Evolutionary conservation across 1,140 invertebrate genomes (phyloP).

Genomic region (Nephila pilipes): DNA sequence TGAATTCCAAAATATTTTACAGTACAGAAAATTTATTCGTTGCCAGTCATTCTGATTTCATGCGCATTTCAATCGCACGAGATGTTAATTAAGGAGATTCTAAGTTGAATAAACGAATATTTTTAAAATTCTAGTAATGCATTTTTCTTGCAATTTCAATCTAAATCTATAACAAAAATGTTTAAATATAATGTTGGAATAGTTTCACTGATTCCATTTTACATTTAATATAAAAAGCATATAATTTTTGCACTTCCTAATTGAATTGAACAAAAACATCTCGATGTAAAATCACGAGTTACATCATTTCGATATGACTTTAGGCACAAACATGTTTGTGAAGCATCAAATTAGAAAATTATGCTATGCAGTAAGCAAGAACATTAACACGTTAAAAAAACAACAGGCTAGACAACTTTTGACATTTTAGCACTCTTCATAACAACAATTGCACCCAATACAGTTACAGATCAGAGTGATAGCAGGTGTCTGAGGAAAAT

Average conservation of each 20-base stretch:
- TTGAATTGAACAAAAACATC: background rate
- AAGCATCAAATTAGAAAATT: background rate
- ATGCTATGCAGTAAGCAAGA: conserved; percentile 22
- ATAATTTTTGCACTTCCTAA: background rate
- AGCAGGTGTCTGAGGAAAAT: background rate
- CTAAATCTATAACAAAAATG: background rate
- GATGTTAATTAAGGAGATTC: background rate
- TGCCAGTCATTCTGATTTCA: conserved; percentile 17
- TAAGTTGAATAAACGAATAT: background rate
- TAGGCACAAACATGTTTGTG: background rate
- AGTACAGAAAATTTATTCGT: background rate
- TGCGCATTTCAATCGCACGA: background rate
- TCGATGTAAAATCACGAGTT: background rate
- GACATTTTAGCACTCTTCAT: conserved; percentile 71
- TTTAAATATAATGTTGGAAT: background rate
- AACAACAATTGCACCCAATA: conserved; percentile 42
- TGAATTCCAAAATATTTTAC: background rate
- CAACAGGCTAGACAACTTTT: conserved; percentile 71
- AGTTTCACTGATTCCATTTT: background rate
- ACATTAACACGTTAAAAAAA: conserved; percentile 64
- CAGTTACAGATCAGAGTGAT: conserved; percentile 28
- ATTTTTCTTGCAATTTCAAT: background rate
- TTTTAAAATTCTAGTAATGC: background rate
- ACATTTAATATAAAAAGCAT: background rate
- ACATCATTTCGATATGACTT: background rate